Percentiles rank a stretch among this genome's conserved stretches.
Evolutionary conservation across 2,797 vertebrate species (phyloP).

Genomic region (Morus bassanus): DNA sequence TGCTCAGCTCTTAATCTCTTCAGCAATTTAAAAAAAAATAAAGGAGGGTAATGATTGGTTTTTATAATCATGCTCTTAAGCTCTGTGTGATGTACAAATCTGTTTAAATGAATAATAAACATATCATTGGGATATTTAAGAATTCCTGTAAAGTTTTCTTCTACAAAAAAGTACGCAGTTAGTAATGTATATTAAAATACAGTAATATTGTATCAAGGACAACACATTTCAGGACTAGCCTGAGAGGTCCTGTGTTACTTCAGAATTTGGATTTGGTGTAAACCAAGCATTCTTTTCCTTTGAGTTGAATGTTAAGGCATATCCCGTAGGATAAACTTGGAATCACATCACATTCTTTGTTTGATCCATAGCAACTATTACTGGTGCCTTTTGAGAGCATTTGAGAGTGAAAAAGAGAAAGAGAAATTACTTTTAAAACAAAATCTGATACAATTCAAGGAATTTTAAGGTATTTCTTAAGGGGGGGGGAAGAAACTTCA

Average conservation of each 20-base stretch:
- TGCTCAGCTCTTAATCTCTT: slow-evolving; percentile 29
- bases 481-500: rapidly evolving
- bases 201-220: neutral
- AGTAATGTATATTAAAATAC: neutral
- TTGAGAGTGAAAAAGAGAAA: neutral
- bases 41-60: slow-evolving; percentile 9
- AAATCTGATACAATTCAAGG: neutral
- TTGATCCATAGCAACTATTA: neutral
- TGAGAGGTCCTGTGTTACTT: neutral
- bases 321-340: neutral
- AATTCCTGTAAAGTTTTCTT: neutral
- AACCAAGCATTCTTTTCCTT: neutral
- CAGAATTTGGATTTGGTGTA: neutral
- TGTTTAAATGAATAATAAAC: slow-evolving; percentile 53
- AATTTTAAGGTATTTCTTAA: neutral
- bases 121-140: slow-evolving; percentile 18
- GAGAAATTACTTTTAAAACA: neutral
- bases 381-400: neutral
- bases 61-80: slow-evolving; percentile 31
- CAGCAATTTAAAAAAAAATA: neutral
- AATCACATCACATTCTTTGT: neutral
- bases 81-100: slow-evolving; percentile 31
- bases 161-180: neutral
- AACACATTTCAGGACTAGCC: neutral
- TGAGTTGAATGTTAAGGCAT: neutral